phyloP scores from a whole-genome alignment of 2,113 vertebrate species.

The Spizaetus ornatus region DNA sequence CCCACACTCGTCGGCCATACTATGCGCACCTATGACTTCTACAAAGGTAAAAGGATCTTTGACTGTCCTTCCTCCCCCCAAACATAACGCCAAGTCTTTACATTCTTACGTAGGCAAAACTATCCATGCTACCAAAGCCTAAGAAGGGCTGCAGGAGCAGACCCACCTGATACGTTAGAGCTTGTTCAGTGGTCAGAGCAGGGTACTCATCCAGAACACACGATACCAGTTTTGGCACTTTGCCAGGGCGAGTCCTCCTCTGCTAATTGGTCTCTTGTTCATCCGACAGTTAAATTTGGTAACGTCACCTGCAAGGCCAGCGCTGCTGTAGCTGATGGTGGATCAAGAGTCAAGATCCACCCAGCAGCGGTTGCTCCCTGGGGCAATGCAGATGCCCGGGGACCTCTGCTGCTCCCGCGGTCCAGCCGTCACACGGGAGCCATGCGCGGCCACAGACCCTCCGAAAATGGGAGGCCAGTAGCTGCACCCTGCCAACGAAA shows the following conservation, averaged over 20 bases:
- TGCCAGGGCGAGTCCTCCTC: background rate
- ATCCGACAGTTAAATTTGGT: background rate
- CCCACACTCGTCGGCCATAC: constrained; percentile 80
- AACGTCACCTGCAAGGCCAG: background rate
- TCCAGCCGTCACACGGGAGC: background rate
- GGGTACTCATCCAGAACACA: background rate
- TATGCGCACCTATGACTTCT: constrained; percentile 88
- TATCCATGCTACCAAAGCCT: background rate
- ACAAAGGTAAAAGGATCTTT: constrained; percentile 74
- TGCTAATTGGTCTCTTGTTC: background rate
- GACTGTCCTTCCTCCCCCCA: background rate
- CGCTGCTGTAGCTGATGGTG: background rate
- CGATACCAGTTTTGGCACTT: too few species aligned
- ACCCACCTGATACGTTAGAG: fast-evolving
- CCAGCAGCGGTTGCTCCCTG: background rate
- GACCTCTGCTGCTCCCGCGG: background rate
- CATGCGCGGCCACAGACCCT: fast-evolving
- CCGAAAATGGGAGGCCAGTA: background rate
- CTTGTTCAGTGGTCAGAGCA: background rate
- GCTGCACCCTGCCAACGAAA: background rate
- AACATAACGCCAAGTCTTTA: fast-evolving
- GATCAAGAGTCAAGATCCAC: background rate
- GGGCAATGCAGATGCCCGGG: background rate
- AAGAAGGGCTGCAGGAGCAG: background rate
- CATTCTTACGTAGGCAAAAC: background rate